Percentiles rank a stretch among this genome's conserved stretches.
Conservation (phyloP, 53 echinoderm and acorn worm genomes). For the Arbacia lixula region DNA sequence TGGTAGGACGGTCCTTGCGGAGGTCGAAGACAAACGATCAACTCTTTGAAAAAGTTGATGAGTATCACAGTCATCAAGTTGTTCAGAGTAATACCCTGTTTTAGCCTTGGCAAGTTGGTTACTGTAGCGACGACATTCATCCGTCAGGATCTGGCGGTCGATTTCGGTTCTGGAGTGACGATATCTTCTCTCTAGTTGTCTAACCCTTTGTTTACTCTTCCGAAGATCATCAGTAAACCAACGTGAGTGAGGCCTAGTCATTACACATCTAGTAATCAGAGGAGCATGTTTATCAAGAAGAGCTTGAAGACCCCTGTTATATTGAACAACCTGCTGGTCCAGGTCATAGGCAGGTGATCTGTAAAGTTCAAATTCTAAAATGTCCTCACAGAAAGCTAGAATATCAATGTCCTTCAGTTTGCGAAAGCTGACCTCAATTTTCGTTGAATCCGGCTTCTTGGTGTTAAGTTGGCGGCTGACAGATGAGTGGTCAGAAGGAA, state of each 20-base stretch:
- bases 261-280: neutral
- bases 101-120: conserved; percentile 41
- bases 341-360: conserved; percentile 30
- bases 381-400: conserved; percentile 29
- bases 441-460: conserved; percentile 6
- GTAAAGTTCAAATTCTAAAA: conserved; percentile 30
- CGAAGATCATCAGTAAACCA: conserved; percentile 55
- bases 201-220: conserved; percentile 21
- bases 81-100: conserved; percentile 43
- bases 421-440: neutral
- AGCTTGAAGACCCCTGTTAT: conserved; percentile 11
- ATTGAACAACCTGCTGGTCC: conserved; percentile 14
- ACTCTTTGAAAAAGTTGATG: conserved; percentile 51
- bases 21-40: conserved; percentile 38
- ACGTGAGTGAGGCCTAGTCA: conserved; percentile 31
- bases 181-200: conserved; percentile 51
- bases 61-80: conserved; percentile 42
- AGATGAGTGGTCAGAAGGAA: conserved; percentile 51
- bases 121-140: conserved; percentile 28
- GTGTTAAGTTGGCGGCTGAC: conserved; percentile 9
- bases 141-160: conserved; percentile 32
- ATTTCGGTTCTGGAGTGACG: conserved; percentile 37
- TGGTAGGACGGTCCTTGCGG: conserved; percentile 12
- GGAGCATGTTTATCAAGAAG: conserved; percentile 50
- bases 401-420: conserved; percentile 37